Percentiles rank a stretch among this genome's conserved stretches.
phyloP scores from a whole-genome alignment of 2,888 invertebrate species.

The Hipparchia semele region DNA sequence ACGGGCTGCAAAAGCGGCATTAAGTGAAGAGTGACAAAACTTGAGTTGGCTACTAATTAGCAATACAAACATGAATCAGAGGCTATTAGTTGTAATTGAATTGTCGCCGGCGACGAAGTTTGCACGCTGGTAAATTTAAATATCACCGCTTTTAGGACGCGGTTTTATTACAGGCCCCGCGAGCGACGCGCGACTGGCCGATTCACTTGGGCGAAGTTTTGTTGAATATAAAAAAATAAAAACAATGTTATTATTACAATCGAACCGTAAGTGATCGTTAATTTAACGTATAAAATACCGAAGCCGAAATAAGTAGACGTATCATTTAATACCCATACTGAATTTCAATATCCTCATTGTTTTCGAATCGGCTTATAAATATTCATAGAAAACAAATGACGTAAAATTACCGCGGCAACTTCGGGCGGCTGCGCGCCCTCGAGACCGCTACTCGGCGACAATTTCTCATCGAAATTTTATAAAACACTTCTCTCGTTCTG shows the following conservation, averaged over 20 bases:
- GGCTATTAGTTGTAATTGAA: constrained; percentile 83
- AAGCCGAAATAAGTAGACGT: constrained; percentile 4
- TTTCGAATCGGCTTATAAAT: constrained; percentile 70
- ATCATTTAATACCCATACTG: constrained; percentile 20
- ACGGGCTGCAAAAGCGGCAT: constrained; percentile 57
- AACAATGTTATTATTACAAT: neutral
- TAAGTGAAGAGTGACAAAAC: constrained; percentile 80
- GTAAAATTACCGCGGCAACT: constrained; percentile 63
- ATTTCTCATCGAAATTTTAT: constrained; percentile 74
- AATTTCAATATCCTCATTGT: constrained; percentile 60
- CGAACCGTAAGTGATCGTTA: neutral
- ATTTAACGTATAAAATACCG: constrained; percentile 7
- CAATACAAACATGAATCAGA: constrained; percentile 83
- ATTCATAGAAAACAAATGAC: constrained; percentile 76
- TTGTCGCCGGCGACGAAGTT: constrained; percentile 77
- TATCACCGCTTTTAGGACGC: constrained; percentile 69
- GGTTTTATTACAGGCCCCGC: constrained; percentile 58
- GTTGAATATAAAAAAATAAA: neutral
- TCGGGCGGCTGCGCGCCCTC: constrained; percentile 54
- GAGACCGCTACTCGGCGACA: constrained; percentile 52
- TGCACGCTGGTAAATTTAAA: constrained; percentile 77
- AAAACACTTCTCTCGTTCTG: constrained; percentile 68
- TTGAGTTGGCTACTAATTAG: constrained; percentile 81
- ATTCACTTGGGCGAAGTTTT: constrained; percentile 34
- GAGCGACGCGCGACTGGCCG: constrained; percentile 32